Evolutionary conservation across 2,797 vertebrate genomes (phyloP).

Genomic region (Pseudochirops cupreus): DNA sequence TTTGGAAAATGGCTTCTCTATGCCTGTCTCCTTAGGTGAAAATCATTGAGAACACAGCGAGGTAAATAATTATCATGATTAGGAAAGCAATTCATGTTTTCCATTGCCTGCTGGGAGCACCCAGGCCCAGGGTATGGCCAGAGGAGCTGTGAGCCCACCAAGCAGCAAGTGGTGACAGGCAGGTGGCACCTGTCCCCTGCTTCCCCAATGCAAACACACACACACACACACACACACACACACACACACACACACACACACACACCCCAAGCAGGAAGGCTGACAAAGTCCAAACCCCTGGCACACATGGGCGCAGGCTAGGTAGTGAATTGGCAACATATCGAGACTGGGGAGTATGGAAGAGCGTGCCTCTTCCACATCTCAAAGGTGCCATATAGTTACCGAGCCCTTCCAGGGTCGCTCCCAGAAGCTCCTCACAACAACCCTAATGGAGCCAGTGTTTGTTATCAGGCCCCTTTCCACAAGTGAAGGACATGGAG

Average conservation of each 20-base stretch:
- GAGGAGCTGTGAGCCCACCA: background rate
- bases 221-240: background rate
- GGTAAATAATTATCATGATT: background rate
- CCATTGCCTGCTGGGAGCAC: background rate
- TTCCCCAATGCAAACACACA: background rate
- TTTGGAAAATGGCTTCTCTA: background rate
- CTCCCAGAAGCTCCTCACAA: background rate
- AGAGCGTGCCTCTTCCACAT: accelerated
- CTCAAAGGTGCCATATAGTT: background rate
- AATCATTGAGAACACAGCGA: background rate
- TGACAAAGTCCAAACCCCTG: background rate
- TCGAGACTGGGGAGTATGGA: background rate
- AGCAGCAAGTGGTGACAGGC: background rate
- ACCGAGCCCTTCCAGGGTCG: background rate
- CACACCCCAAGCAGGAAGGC: background rate
- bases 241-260: background rate
- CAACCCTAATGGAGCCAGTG: background rate
- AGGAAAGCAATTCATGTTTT: background rate
- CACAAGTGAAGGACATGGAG: background rate
- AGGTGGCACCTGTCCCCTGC: background rate
- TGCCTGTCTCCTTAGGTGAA: background rate
- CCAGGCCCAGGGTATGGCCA: background rate
- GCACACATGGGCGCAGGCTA: background rate
- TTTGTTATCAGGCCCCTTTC: background rate
- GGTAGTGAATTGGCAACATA: background rate